These are phyloP conservation scores for Thymelicus acteon DNA, from an alignment of 2,888 invertebrate species.

Conservation along the genomic window DNA sequence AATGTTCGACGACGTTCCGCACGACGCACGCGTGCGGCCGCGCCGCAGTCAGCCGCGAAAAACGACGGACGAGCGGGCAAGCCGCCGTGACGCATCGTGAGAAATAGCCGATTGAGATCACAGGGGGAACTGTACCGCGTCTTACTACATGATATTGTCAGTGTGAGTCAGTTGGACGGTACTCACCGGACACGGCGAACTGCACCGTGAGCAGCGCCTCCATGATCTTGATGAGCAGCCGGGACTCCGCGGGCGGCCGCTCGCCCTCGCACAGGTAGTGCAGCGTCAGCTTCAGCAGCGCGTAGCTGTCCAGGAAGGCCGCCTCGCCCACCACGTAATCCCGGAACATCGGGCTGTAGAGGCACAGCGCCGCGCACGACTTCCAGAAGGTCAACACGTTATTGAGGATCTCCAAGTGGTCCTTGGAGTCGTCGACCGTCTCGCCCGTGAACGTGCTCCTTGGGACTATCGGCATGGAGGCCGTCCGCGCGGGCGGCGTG, in stretches of 20 bases:
- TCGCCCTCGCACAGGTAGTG: constrained; percentile 56
- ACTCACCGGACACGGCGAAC: constrained; percentile 73
- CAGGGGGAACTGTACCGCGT: no score
- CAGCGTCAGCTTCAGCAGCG: constrained; percentile 68
- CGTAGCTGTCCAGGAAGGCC: constrained; percentile 67
- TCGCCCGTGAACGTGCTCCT: constrained; percentile 48
- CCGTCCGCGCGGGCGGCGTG: constrained; percentile 44
- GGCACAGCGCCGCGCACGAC: constrained; percentile 77
- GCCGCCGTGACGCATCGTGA: neutral
- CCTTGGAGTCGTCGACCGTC: constrained; percentile 54
- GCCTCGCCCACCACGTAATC: constrained; percentile 66
- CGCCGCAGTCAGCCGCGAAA: constrained; percentile 17
- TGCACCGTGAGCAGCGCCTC: constrained; percentile 77
- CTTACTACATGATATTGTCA: no score
- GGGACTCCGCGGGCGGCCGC: constrained; percentile 53
- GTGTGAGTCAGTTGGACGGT: no score
- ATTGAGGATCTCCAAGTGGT: constrained; percentile 68
- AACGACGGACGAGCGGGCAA: constrained; percentile 9
- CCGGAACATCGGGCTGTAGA: constrained; percentile 84
- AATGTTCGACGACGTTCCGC: neutral
- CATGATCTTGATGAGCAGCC: constrained; percentile 66
- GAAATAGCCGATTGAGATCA: neutral
- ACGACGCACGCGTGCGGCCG: neutral
- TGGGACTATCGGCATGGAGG: constrained; percentile 53
- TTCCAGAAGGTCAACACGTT: constrained; percentile 80